Evolutionary conservation across 2,888 invertebrate species (phyloP).

Genomic region (Oasisia sp.): DNA sequence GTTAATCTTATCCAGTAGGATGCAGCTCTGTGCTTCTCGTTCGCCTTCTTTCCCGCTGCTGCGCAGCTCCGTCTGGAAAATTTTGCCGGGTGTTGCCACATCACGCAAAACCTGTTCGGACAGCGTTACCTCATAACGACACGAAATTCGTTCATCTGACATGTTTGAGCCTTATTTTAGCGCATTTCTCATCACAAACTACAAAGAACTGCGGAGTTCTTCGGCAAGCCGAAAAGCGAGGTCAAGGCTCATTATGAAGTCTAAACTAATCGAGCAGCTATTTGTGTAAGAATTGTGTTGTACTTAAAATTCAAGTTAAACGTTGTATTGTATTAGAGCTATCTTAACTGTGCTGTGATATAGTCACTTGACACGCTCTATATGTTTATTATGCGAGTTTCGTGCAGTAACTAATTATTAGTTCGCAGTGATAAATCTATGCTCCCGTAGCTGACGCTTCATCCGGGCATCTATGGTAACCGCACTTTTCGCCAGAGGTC

Average conservation of each 20-base stretch:
- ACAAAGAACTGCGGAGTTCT: slow-evolving; percentile 17
- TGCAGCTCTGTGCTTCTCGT: not conserved
- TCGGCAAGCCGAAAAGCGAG: slow-evolving; percentile 17
- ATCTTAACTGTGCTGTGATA: not conserved
- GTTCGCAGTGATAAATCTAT: not conserved
- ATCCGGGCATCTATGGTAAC: slow-evolving; percentile 11
- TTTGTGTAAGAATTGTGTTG: not conserved
- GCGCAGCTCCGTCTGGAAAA: not conserved
- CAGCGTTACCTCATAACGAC: not conserved
- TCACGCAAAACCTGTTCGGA: slow-evolving; percentile 9
- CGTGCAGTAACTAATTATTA: not conserved
- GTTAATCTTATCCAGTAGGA: slow-evolving; percentile 17
- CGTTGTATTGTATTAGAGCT: not conserved
- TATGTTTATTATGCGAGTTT: not conserved
- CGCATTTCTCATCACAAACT: slow-evolving; percentile 6
- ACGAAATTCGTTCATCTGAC: not conserved
- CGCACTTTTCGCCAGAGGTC: not conserved
- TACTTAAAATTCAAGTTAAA: not conserved
- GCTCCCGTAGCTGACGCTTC: slow-evolving; percentile 17
- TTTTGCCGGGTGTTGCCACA: slow-evolving; percentile 10
- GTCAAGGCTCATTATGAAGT: slow-evolving; percentile 17
- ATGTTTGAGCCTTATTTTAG: slow-evolving; percentile 11
- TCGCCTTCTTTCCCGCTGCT: slow-evolving; percentile 10
- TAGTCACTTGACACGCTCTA: not conserved
- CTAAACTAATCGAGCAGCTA: slow-evolving; percentile 4